Base-by-base conservation (phyloP, 2,113 vertebrate species). In the Lepus europaeus region DNA sequence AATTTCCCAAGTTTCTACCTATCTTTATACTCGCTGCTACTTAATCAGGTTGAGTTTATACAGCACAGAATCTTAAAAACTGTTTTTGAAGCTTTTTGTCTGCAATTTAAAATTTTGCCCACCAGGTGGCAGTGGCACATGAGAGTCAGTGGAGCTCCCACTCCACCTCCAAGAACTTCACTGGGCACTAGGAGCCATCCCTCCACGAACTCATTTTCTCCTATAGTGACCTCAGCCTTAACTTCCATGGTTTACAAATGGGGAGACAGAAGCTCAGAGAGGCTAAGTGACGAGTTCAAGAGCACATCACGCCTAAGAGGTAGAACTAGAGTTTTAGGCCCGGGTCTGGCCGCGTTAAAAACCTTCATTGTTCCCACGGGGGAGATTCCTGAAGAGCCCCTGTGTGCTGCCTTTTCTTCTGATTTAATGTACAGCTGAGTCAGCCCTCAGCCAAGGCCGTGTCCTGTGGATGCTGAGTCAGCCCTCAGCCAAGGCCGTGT, bases 51-150 rank as follows among this genome's bases (percentile, higher is more conserved):
- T 68, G 31, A 56, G 16, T 23, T n/a, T 73, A 23, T 39, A 78
- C 78, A 59, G 53, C 63, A 45, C 17, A 59, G 19, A 80, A 12
- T 31, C 12, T 9, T 49, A 27, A 1, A 27, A 56, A 56, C 17
- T 4, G 0, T 2, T 25, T 86, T 83, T 1, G n/a, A 33, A 78
- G 25, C 31, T 3, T 56, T 73, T 51, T 83, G n/a, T 4, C 27
- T 84, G 81, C 68, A 81, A 79, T n/a, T 45, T n/a, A 72, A 61
- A 70, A 19, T 4, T 13, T 0, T 3, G 45, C 45, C 45, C 94
- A 91, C 82, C 56, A 89, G 94, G 56, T 94, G 94, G 91, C 83
- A 3, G 70, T 25, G 23, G 61, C 29, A 89, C 27, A 8, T 27
- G 11, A 31, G 9, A 9, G 8, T 19, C n/a, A 61, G 33, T 6